phyloP scores from a whole-genome alignment of 2,888 invertebrate genomes.

The Lasioglossum malachurum region DNA sequence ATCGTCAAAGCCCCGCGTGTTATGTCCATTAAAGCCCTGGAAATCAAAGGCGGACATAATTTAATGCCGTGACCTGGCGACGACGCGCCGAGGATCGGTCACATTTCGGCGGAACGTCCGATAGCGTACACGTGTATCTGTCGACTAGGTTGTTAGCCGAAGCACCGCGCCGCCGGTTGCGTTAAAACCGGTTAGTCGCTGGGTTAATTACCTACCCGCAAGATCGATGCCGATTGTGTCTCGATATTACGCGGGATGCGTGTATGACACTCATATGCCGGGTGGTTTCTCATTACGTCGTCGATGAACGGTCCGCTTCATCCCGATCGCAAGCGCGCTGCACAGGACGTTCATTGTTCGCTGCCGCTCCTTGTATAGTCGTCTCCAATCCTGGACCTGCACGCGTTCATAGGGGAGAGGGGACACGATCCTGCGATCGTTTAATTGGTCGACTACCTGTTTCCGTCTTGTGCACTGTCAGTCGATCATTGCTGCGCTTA shows the following conservation, averaged over 20 bases:
- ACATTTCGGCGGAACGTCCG: constrained; percentile 44
- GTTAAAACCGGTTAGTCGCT: constrained; percentile 20
- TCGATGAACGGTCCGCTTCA: constrained; percentile 3
- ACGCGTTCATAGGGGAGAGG: background rate
- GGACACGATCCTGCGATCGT: background rate
- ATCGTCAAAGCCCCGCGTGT: constrained; percentile 29
- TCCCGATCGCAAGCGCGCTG: background rate
- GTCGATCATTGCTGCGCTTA: background rate
- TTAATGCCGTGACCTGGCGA: constrained; percentile 42
- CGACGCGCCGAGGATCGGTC: constrained; percentile 25
- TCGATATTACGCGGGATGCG: constrained; percentile 34
- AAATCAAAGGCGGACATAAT: constrained; percentile 59
- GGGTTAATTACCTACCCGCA: constrained; percentile 52
- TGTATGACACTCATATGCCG: constrained; percentile 23
- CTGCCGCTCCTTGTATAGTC: background rate
- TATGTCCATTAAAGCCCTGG: constrained; percentile 28
- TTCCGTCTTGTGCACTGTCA: background rate
- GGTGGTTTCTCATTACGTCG: constrained; percentile 29
- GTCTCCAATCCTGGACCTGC: background rate
- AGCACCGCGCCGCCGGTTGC: constrained; percentile 7
- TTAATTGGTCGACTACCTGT: background rate
- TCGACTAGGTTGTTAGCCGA: constrained; percentile 18
- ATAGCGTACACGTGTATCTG: constrained; percentile 10
- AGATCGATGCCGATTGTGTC: constrained; percentile 35
- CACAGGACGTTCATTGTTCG: background rate